phyloP scores from a whole-genome alignment of 2,113 vertebrate genomes.

The Merops nubicus region DNA sequence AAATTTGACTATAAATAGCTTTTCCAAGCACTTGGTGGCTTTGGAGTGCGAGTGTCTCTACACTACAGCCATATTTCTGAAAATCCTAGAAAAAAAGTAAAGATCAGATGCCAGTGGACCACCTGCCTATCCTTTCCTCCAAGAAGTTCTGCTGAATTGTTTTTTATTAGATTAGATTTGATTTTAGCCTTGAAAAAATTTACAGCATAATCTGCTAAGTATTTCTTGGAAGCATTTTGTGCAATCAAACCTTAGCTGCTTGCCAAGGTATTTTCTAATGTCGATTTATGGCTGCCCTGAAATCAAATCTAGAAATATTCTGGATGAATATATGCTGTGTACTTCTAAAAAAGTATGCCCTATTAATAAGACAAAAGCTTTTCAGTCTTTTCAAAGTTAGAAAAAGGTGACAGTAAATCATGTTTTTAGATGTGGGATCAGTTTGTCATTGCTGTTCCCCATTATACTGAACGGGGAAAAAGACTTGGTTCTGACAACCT shows the following conservation, averaged over 20 bases:
- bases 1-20: background rate
- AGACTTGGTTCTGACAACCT: constrained; percentile 14
- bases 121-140: background rate
- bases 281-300: background rate
- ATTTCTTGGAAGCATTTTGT: background rate
- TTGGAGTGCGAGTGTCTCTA: background rate
- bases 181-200: background rate
- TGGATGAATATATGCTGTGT: background rate
- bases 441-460: background rate
- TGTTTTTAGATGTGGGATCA: background rate
- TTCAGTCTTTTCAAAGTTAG: constrained; percentile 27
- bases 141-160: background rate
- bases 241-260: background rate
- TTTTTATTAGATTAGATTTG: background rate
- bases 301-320: background rate
- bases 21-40: background rate
- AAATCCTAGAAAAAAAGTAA: background rate
- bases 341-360: background rate
- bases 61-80: background rate
- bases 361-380: background rate
- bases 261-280: background rate
- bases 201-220: background rate
- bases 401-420: constrained; percentile 3
- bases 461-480: background rate
- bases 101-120: background rate